Conservation (phyloP, 2,888 invertebrate species). For the Coelogynopora nodosa region DNA sequence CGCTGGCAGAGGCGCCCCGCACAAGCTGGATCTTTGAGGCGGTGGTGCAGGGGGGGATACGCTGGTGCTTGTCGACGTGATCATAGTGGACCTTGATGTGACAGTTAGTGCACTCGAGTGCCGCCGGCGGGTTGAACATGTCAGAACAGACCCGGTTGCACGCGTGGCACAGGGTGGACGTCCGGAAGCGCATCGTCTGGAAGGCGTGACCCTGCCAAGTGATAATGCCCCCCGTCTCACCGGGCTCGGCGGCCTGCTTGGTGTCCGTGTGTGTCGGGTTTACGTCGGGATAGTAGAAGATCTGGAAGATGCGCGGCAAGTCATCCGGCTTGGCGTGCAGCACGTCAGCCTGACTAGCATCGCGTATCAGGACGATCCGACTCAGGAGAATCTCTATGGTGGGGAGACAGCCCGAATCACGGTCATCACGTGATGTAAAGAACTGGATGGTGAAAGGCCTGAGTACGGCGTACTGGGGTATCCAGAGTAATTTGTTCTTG, state of each 20-base stretch:
- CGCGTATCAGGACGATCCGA: conserved; percentile 32
- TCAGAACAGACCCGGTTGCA: conserved; percentile 43
- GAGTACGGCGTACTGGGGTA: conserved; percentile 18
- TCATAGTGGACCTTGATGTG: conserved; percentile 43
- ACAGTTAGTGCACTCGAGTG: conserved; percentile 42
- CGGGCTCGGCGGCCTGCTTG: neutral
- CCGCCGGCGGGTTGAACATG: conserved; percentile 45
- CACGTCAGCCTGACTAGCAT: conserved; percentile 10
- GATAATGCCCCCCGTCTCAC: neutral
- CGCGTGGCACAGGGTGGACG: conserved; percentile 41
- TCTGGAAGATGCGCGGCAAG: conserved; percentile 43
- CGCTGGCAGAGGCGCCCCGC: conserved; percentile 32
- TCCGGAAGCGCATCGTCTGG: conserved; percentile 36
- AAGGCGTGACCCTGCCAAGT: conserved; percentile 38
- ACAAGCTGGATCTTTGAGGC: conserved; percentile 35
- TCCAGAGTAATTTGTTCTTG: conserved; percentile 32
- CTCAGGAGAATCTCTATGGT: conserved; percentile 26
- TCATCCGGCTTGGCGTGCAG: conserved; percentile 43
- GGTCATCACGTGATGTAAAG: neutral
- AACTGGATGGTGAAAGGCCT: neutral
- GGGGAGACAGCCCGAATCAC: conserved; percentile 23
- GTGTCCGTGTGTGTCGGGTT: neutral
- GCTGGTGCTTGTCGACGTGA: conserved; percentile 38
- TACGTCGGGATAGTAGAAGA: conserved; percentile 34
- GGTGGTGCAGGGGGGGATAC: conserved; percentile 39